Percentiles rank a stretch among this genome's conserved stretches.
These are phyloP conservation scores for Calcarius lapponicus DNA, from an alignment of 2,797 vertebrate species.

Conservation along the genomic window DNA sequence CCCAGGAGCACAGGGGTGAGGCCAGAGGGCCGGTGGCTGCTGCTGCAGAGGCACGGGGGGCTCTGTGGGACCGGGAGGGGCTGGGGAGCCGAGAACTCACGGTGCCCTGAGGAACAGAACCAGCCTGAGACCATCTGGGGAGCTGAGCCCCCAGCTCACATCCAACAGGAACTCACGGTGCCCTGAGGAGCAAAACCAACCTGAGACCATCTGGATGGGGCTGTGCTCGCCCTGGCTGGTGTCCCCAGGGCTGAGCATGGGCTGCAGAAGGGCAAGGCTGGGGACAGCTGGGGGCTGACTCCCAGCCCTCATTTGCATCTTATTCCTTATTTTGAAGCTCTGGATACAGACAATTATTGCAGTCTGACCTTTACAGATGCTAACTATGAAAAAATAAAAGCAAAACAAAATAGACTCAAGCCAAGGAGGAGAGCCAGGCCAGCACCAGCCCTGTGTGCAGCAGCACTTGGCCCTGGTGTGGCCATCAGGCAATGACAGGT, in stretches of 20 bases:
- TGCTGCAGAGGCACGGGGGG: background rate
- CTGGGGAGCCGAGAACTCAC: background rate
- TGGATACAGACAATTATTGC: background rate
- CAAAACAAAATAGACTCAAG: background rate
- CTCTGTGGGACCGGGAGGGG: background rate
- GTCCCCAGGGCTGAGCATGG: rapidly evolving
- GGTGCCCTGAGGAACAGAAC: no score
- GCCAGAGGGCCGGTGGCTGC: rapidly evolving
- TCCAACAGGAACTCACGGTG: rapidly evolving
- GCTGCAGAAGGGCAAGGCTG: background rate
- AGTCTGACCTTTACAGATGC: background rate
- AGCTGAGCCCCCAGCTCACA: background rate
- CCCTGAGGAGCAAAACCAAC: rapidly evolving
- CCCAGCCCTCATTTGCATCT: background rate
- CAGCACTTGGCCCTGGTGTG: background rate
- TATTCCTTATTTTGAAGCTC: background rate
- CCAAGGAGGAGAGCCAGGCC: background rate
- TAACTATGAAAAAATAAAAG: background rate
- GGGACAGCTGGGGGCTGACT: background rate
- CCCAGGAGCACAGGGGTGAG: rapidly evolving
- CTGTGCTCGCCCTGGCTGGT: background rate
- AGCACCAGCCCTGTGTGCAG: background rate
- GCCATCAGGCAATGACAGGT: background rate
- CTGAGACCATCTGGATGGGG: background rate
- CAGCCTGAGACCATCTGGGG: no score